These are phyloP conservation scores for Ostrea denselamellosa DNA, from an alignment of 1,140 invertebrate genomes.

Conservation along the genomic window DNA sequence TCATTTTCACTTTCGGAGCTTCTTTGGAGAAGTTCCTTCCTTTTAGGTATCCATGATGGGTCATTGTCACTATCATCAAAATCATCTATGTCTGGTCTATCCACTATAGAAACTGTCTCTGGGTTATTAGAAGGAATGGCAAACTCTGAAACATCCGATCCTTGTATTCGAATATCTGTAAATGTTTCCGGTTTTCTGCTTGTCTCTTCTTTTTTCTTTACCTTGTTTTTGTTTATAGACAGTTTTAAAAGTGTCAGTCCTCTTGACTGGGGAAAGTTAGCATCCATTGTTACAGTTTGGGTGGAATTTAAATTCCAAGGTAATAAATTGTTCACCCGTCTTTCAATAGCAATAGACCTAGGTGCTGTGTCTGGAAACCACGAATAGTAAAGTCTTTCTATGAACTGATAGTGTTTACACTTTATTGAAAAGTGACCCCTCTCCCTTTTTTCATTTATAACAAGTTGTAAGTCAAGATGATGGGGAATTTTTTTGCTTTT, in stretches of 20 bases:
- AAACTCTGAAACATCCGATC: not conserved
- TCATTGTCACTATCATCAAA: slow-evolving; percentile 19
- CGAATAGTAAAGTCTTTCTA: slow-evolving; percentile 15
- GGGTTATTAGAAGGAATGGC: not conserved
- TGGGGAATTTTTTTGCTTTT: not conserved
- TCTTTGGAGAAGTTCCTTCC: not conserved
- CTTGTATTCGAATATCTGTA: slow-evolving; percentile 33
- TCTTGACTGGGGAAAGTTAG: not conserved
- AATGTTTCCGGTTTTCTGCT: not conserved
- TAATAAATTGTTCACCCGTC: not conserved
- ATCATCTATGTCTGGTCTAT: not conserved
- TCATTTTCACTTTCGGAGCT: not conserved
- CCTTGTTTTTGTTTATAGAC: slow-evolving; percentile 1
- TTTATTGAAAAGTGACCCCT: slow-evolving; percentile 28
- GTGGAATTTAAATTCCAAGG: slow-evolving; percentile 30
- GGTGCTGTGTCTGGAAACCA: slow-evolving; percentile 8
- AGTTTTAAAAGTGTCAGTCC: not conserved
- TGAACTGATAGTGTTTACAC: slow-evolving; percentile 29
- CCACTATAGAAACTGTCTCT: not conserved
- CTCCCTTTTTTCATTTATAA: slow-evolving; percentile 15
- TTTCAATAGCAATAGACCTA: slow-evolving; percentile 17
- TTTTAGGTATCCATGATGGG: not conserved
- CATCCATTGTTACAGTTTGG: slow-evolving; percentile 14
- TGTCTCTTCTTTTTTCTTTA: slow-evolving; percentile 11
- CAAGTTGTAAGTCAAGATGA: slow-evolving; percentile 23